Evolutionary conservation across 2,113 vertebrate genomes (phyloP), one percentile per base, ranked within the genome.

Genomic region (Artemisiospiza belli): DNA sequence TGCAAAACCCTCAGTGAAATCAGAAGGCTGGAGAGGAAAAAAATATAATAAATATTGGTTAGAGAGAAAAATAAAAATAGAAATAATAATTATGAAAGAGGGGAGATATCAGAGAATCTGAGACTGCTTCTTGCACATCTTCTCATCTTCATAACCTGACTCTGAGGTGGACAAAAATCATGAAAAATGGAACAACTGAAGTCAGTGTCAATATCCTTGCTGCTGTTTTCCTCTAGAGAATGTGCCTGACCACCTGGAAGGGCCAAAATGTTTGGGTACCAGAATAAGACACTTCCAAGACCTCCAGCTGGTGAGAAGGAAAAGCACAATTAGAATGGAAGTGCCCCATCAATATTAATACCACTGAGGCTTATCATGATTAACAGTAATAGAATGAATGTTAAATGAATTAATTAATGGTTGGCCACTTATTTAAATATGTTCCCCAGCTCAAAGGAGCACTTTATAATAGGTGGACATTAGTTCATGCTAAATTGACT

Each of bases 401-500:
- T 95, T 97, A 94, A 96, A 96, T 95, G 86, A 97, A 97, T 97
- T 97, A 96, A 97, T 97, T 98, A 97, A 97, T 96, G 92, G 95
- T 74, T 96, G 91, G 95, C 94, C 90, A 97, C 96, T 97, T 97
- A 96, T 95, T 96, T 97, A 92, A 97, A 97, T 97, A 96, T 97
- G 95, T 94, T 97, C 96, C 83, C 86, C 95, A 92, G 92, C 87
- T 95, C 95, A 94, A 83, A 96, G 89, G 96, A 97, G 87, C 73
- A 95, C 83, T 97, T 96, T 67, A 84, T 95, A 96, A 96, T 97
- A 97, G 97, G 94, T 97, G 96, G 95, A 95, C 95, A 97, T 96
- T 96, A 97, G 82, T 93, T 89, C 94, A 39, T 84, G 82, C 73
- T 97, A 96, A 97, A 97, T 96, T 97, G 93, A 95, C 92, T 97